A percentile compares a stretch with the other conserved stretches of the same genome.
Evolutionary conservation across 1,140 invertebrate species (phyloP).

Genomic region (Mylabris phalerata): DNA sequence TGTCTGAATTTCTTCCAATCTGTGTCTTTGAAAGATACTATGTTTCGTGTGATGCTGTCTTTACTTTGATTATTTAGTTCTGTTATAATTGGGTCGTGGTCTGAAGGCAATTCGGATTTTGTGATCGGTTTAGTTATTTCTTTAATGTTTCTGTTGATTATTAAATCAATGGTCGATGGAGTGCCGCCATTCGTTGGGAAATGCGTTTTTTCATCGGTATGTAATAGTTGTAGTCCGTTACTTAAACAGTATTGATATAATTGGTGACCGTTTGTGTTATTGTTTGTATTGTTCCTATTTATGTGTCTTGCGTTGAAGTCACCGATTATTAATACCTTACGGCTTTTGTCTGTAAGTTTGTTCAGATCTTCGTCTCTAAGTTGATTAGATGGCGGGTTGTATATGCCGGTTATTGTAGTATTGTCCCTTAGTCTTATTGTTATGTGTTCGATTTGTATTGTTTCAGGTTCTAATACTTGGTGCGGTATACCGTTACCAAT

Average conservation of each 20-base stretch:
- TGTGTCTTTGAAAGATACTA: not conserved
- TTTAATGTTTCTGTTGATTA: not conserved
- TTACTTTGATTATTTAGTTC: no score
- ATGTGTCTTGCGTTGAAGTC: no score
- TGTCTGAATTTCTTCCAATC: not conserved
- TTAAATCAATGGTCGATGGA: not conserved
- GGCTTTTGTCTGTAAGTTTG: not conserved
- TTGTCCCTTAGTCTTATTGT: not conserved
- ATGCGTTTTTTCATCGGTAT: no score
- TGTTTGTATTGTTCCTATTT: no score
- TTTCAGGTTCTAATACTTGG: no score
- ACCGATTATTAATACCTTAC: no score
- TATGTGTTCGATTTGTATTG: not conserved
- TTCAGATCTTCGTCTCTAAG: not conserved
- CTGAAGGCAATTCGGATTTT: not conserved
- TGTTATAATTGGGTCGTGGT: not conserved
- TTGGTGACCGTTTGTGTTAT: no score
- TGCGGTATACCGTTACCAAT: not conserved
- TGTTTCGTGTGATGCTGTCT: no score
- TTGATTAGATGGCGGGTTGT: not conserved
- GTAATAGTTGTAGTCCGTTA: no score
- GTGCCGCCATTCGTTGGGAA: not conserved
- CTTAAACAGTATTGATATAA: no score
- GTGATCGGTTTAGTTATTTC: not conserved
- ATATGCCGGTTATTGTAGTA: not conserved